Base-by-base conservation (phyloP, 1,140 invertebrate genomes). In the Listronotus bonariensis region DNA sequence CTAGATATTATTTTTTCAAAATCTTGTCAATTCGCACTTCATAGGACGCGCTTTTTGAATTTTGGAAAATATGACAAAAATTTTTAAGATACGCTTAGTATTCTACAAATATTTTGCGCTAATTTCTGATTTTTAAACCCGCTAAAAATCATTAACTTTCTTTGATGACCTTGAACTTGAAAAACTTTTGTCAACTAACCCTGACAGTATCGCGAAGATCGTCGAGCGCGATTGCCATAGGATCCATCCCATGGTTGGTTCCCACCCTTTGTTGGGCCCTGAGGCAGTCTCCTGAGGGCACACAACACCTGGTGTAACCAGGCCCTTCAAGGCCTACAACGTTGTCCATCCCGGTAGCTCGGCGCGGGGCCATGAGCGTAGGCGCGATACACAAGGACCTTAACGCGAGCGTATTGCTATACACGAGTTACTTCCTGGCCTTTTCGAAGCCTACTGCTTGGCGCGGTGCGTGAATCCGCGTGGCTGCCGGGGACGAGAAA, bases 161-260 rank as follows among this genome's bases (percentile, higher is more conserved):
- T 32, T 11, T 15, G 52, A 3, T 38, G 45, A 56, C 32, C 62
- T 65, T 65, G 62, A 65, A 65, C 42, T 56, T 63, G 61, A 40
- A 26, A n/a, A 38, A 34, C 32, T 34, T 34, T 9, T 34, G 5
- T 34, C 40, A 56, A 65, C 62, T 65, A 65, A 65, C 64, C 77
- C 90, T 90, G 49, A 97, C 88, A 31, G 88, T 87, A 62, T 92
- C 90, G 36, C 88, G 85, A 26, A 93, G 82, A 62, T 94, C 87
- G 69, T 91, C 88, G 11, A 87, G 72, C 32, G 85, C 82, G 43
- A 93, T 92, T 1, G 86, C 76, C 63, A 82, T 81, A 3, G 82
- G 77, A 67, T 88, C 85, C 67, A 77, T 74, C 56, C 74, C 77
- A 61, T 74, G 76, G 43, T 68, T 59, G 20, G 54, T 67, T 10